A percentile compares a stretch with the other conserved stretches of the same genome.
Conservation (phyloP, 1,140 invertebrate genomes). For the Saccostrea cuccullata region DNA sequence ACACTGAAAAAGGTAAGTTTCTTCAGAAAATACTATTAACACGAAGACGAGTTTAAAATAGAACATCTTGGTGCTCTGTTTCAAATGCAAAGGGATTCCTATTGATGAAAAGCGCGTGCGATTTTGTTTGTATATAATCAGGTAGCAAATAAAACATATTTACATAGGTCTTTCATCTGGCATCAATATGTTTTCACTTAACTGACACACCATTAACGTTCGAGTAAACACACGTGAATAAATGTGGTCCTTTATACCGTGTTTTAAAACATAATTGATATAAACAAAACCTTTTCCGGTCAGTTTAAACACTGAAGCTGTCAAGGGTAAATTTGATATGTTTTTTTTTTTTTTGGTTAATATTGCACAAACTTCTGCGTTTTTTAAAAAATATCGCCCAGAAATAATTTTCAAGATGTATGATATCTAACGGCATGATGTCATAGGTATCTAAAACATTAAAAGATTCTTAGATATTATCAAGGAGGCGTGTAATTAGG, state of each 20-base stretch:
- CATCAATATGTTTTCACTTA: conserved; percentile 32
- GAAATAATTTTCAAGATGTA: neutral
- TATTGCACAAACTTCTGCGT: neutral
- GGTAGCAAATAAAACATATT: conserved; percentile 27
- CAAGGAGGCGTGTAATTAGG: neutral
- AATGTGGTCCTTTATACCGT: neutral
- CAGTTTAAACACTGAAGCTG: neutral
- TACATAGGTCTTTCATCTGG: conserved; percentile 33
- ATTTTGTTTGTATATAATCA: conserved; percentile 33
- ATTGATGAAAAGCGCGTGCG: conserved; percentile 27
- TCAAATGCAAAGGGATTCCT: neutral
- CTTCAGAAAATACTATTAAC: neutral
- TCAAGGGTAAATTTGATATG: neutral
- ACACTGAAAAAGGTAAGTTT: neutral
- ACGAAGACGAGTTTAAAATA: neutral
- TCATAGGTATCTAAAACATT: too few relatives aligned
- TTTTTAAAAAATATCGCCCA: neutral
- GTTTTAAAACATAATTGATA: conserved; percentile 11
- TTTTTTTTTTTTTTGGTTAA: neutral
- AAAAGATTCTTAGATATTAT: neutral
- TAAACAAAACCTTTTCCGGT: neutral
- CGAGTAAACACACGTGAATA: neutral
- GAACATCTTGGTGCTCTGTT: neutral
- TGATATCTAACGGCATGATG: too few relatives aligned
- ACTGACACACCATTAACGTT: conserved; percentile 11